Percentiles rank a stretch among this genome's conserved stretches.
Evolutionary conservation across 2,888 invertebrate species (phyloP).

Genomic region (Neuroscelio doddi): DNA sequence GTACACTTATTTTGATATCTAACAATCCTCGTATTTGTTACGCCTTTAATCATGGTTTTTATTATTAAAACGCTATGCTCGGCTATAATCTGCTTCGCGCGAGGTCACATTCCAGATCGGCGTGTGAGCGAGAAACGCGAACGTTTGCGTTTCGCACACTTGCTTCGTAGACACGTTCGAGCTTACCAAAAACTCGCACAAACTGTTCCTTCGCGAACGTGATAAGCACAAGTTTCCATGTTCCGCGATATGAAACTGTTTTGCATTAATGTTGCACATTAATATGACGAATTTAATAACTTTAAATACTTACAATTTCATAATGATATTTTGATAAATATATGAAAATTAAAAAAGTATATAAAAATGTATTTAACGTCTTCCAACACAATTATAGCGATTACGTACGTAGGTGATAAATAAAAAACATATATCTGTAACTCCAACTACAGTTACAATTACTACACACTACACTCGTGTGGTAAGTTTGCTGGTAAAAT

Average conservation of each 20-base stretch:
- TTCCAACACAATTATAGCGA: too few relatives aligned
- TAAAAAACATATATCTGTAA: too few relatives aligned
- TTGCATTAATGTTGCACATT: conserved; percentile 30
- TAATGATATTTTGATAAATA: too few relatives aligned
- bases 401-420: too few relatives aligned
- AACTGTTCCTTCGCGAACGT: conserved; percentile 22
- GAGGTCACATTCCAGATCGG: conserved; percentile 9
- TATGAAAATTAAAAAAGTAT: too few relatives aligned
- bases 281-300: conserved; percentile 33
- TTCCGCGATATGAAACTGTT: conserved; percentile 27
- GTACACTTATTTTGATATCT: too few relatives aligned
- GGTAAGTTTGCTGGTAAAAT: conserved; percentile 12
- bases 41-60: not conserved
- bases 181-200: conserved; percentile 24
- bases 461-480: too few relatives aligned
- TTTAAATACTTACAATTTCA: conserved; percentile 21
- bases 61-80: conserved; percentile 14
- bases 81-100: conserved; percentile 5
- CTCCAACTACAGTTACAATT: too few relatives aligned
- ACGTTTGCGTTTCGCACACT: not conserved
- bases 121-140: conserved; percentile 5
- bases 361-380: too few relatives aligned
- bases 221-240: conserved; percentile 30
- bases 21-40: not conserved
- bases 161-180: conserved; percentile 10